These are phyloP conservation scores for Scaptomyza pallida DNA, from an alignment of 1,140 invertebrate genomes.

Conservation along the genomic window DNA sequence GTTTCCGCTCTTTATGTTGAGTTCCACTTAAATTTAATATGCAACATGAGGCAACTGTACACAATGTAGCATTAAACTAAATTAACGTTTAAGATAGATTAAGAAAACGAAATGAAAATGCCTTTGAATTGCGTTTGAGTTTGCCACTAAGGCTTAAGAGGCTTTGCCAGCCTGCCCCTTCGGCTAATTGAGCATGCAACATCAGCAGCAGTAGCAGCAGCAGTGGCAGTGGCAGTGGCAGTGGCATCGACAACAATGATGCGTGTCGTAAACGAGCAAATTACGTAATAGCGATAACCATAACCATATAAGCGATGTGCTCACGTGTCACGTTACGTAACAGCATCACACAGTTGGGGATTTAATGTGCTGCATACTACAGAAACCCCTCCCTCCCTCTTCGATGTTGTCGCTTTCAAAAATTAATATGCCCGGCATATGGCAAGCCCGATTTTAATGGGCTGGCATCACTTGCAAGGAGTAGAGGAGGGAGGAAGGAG, in stretches of 20 bases:
- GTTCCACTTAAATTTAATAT: slow-evolving; percentile 1
- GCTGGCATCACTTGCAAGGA: slow-evolving; percentile 45
- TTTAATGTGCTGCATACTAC: slow-evolving; percentile 41
- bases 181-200: slow-evolving; percentile 44
- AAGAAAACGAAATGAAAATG: slow-evolving; percentile 10
- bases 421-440: slow-evolving; percentile 76
- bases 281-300: slow-evolving; percentile 75
- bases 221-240: background rate
- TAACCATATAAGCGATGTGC: slow-evolving; percentile 65
- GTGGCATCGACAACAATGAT: slow-evolving; percentile 34
- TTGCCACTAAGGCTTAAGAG: slow-evolving; percentile 30
- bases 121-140: slow-evolving; percentile 9
- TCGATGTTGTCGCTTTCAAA: slow-evolving; percentile 15
- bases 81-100: slow-evolving; percentile 22
- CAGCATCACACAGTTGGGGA: slow-evolving; percentile 23
- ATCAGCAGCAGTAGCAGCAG: slow-evolving; percentile 5
- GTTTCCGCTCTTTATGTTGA: background rate
- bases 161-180: slow-evolving; percentile 33
- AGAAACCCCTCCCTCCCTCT: background rate
- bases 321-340: slow-evolving; percentile 61
- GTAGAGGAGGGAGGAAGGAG: too few relatives aligned
- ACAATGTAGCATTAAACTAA: slow-evolving; percentile 15
- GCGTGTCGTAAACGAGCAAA: slow-evolving; percentile 56
- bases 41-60: background rate
- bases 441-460: slow-evolving; percentile 64